Percentiles rank a stretch among this genome's conserved stretches.
phyloP scores from a whole-genome alignment of 2,888 invertebrate genomes.

The Drepanosiphum platanoidis region DNA sequence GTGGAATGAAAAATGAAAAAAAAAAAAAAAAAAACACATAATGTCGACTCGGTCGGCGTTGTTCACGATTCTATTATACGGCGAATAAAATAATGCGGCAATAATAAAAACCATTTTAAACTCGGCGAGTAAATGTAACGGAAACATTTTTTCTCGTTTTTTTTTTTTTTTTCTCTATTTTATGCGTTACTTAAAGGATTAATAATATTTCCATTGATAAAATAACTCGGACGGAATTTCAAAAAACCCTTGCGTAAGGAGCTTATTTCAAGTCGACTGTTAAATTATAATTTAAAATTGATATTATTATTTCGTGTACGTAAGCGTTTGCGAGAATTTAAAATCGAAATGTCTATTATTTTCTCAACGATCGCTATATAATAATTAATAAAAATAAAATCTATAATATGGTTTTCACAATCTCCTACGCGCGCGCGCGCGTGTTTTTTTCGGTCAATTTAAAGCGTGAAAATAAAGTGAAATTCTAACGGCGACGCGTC shows the following conservation, averaged over 20 bases:
- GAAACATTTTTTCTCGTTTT: background rate
- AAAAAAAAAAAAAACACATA: too few relatives aligned
- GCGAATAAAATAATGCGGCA: background rate
- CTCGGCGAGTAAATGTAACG: background rate
- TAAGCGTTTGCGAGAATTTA: background rate
- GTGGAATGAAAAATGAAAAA: too few relatives aligned
- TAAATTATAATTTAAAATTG: background rate
- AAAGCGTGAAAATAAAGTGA: too few relatives aligned
- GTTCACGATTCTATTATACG: too few relatives aligned
- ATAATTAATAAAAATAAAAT: background rate
- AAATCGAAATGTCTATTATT: background rate
- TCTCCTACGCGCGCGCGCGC: too few relatives aligned
- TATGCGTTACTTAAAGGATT: slow-evolving; percentile 16
- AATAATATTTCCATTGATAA: slow-evolving; percentile 27
- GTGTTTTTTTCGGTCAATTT: too few relatives aligned
- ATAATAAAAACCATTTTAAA: background rate
- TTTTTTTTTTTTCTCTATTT: background rate
- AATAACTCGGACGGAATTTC: slow-evolving; percentile 5
- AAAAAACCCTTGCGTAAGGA: slow-evolving; percentile 2
- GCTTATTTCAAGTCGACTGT: background rate
- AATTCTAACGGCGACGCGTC: too few relatives aligned
- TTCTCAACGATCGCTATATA: background rate
- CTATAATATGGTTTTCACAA: too few relatives aligned
- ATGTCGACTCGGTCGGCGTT: background rate
- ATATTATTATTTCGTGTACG: background rate